These are phyloP conservation scores for Orcinus orca DNA, from an alignment of 2,113 vertebrate species.

Conservation along the genomic window DNA sequence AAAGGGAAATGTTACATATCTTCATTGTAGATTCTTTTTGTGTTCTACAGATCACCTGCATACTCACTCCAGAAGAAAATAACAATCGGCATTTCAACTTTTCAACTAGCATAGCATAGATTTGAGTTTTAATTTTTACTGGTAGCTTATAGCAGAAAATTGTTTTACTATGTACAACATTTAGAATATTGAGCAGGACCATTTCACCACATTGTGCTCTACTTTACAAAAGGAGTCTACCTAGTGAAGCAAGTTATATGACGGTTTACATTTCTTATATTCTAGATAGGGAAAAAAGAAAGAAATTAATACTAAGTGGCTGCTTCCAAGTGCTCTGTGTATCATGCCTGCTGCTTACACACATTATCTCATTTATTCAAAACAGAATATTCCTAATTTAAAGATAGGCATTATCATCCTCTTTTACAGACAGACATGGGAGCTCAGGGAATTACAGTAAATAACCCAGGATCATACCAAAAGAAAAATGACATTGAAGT, in stretches of 20 bases:
- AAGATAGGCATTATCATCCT: not conserved
- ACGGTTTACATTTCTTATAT: not conserved
- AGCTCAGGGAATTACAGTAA: not conserved
- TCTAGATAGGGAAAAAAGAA: not conserved
- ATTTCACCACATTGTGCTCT: not conserved
- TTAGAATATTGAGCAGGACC: not conserved
- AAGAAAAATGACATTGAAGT: not conserved
- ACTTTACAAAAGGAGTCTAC: not conserved
- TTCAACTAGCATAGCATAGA: not conserved
- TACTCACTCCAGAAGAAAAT: not conserved
- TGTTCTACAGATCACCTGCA: not conserved
- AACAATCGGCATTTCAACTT: not conserved
- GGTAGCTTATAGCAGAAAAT: not conserved
- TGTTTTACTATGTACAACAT: not conserved
- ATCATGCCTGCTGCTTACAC: not conserved
- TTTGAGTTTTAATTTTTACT: not conserved
- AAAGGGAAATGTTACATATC: not conserved
- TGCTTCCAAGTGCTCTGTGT: not conserved
- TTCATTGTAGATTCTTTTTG: not conserved
- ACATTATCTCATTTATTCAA: not conserved
- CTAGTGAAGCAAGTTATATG: not conserved
- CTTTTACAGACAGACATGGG: not conserved
- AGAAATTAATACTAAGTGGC: not conserved
- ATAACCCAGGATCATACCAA: not conserved
- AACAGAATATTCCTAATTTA: not conserved